Base-by-base conservation (phyloP, 2,113 vertebrate species). In the Panthera tigris region DNA sequence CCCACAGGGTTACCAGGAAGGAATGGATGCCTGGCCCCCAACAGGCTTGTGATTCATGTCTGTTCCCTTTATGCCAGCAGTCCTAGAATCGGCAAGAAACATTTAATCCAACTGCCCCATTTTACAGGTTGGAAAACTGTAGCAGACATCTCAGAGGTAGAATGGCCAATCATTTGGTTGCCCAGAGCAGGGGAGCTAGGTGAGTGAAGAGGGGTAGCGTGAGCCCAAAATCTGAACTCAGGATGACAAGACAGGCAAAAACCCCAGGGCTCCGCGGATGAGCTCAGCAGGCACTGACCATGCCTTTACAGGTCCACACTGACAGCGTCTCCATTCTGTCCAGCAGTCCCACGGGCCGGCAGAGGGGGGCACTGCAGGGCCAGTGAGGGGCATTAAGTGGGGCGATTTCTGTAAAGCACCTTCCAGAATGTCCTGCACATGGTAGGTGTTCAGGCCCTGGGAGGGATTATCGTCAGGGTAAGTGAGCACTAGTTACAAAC, bases 81-180 rank as follows among this genome's bases (percentile, higher is more conserved):
- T 29, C 39, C 90, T 85, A 69, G 50, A 61, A 57, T 65, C n/a
- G 7, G 50, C 55, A 90, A 52, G 90, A 52, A 69, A 18, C 63
- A 1, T n/a, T 89, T 36, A 80, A 7, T 48, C 73, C 68, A 88
- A 8, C 8, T 4, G 15, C 66, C 81, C 7, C 39, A 7, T 79
- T 81, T 96, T 55, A 78, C 63, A 65, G 79, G 25, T 45, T 41
- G 85, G 16, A 29, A 63, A 66, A 27, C 4, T 0, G 5, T 16
- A 23, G 65, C 23, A 39, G 39, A 8, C 15, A 5, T 41, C 27
- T 78, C 82, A 57, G 71, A 90, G 31, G 29, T 23, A 10, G 50
- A 31, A 41, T 0, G 4, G 36, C 45, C 19, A 21, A 0, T 21
- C 0, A 0, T 33, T 33, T 73, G 61, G 36, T 16, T 33, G 33